Evolutionary conservation across 2,113 vertebrate genomes (phyloP).

Genomic region (Hemiscyllium ocellatum): DNA sequence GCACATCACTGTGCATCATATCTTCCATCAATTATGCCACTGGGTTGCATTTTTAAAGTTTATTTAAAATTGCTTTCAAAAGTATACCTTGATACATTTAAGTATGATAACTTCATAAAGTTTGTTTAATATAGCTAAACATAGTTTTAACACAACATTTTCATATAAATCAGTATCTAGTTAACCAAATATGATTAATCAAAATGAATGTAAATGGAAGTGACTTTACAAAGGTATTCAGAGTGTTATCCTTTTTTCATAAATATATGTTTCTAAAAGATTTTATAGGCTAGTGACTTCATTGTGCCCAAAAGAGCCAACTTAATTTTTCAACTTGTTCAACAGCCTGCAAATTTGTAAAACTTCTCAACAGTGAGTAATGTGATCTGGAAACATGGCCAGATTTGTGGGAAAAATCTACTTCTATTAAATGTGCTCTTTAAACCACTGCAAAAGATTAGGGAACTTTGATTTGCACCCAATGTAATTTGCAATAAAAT

Average conservation of each 20-base stretch:
- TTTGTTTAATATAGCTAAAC: not conserved
- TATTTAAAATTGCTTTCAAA: too few relatives aligned
- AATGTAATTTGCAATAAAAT: not conserved
- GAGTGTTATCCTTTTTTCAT: not conserved
- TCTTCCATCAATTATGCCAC: too few relatives aligned
- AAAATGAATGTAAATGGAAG: not conserved
- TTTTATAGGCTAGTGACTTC: not conserved
- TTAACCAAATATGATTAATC: not conserved
- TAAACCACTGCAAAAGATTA: not conserved
- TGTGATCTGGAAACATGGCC: not conserved
- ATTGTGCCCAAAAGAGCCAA: not conserved
- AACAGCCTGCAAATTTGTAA: not conserved
- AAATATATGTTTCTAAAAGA: not conserved
- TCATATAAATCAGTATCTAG: not conserved
- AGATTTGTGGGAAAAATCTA: not conserved
- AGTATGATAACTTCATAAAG: not conserved
- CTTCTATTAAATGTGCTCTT: not conserved
- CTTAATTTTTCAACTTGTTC: not conserved
- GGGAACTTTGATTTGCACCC: not conserved
- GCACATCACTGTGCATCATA: too few relatives aligned
- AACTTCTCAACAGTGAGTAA: not conserved
- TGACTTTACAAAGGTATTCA: not conserved
- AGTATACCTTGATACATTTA: not conserved
- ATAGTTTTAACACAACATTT: too few relatives aligned
- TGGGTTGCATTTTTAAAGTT: too few relatives aligned